phyloP scores from a whole-genome alignment of 2,888 invertebrate species.

The Andrena camellia region DNA sequence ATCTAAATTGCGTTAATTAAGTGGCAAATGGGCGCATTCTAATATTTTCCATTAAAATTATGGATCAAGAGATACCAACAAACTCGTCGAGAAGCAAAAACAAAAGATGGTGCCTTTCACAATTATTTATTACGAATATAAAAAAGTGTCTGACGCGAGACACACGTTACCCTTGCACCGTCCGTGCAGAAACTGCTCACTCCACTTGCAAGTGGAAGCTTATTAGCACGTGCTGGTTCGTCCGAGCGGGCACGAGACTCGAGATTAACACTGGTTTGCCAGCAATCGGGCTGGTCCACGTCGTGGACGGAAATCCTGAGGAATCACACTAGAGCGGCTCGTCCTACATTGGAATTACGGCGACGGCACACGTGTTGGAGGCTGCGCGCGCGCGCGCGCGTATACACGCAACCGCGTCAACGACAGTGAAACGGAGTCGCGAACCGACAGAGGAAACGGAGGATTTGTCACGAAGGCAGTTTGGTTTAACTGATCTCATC shows the following conservation, averaged over 20 bases:
- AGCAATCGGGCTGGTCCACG: constrained; percentile 39
- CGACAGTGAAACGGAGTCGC: constrained; percentile 63
- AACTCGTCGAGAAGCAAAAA: no score
- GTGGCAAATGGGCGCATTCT: no score
- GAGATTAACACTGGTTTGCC: constrained; percentile 35
- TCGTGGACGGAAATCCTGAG: constrained; percentile 63
- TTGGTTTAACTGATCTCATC: constrained; percentile 85
- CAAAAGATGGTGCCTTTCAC: no score
- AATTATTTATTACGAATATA: no score
- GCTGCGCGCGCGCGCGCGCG: constrained; percentile 24
- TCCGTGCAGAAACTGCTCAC: neutral
- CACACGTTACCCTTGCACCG: neutral
- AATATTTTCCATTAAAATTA: no score
- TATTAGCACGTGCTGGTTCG: neutral
- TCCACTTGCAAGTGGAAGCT: neutral
- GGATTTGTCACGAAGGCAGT: constrained; percentile 84
- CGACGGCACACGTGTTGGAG: constrained; percentile 7
- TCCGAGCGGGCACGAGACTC: neutral
- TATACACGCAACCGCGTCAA: constrained; percentile 63
- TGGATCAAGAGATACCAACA: no score
- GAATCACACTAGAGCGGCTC: constrained; percentile 54
- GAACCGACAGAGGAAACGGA: constrained; percentile 82
- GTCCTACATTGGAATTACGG: constrained; percentile 61
- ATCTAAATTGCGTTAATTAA: no score
- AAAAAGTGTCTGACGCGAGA: no score